phyloP scores from a whole-genome alignment of 2,888 invertebrate genomes.

The Rambutsinella grinnellia region DNA sequence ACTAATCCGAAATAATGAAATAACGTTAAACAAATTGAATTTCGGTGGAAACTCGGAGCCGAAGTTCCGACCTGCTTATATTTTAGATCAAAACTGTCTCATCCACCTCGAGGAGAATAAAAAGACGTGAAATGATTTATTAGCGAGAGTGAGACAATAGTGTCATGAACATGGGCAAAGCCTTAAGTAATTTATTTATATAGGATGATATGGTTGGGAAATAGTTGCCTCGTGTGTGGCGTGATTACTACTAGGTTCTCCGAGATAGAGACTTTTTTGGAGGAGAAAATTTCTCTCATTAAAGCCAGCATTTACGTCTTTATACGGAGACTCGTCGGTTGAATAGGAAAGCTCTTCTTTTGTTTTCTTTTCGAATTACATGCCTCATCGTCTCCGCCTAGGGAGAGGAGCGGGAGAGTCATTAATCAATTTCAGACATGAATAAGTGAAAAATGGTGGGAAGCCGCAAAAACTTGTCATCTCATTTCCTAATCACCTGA shows the following conservation, averaged over 20 bases:
- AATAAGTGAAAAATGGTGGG: neutral
- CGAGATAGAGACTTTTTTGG: too few relatives aligned
- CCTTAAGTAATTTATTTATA: too few relatives aligned
- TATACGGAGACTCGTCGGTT: neutral
- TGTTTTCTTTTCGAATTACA: neutral
- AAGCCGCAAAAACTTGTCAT: neutral
- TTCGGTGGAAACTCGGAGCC: too few relatives aligned
- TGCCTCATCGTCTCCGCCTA: neutral
- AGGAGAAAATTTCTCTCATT: neutral
- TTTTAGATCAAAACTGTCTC: neutral
- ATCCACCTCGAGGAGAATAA: neutral
- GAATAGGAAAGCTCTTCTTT: neutral
- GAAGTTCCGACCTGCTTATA: neutral
- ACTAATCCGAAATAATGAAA: too few relatives aligned
- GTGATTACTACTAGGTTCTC: neutral
- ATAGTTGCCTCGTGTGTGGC: too few relatives aligned
- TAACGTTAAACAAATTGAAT: neutral
- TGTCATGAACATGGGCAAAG: too few relatives aligned
- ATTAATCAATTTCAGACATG: conserved; percentile 15
- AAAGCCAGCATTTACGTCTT: neutral
- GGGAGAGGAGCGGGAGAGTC: neutral
- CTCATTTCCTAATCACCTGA: neutral
- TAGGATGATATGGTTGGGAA: too few relatives aligned
- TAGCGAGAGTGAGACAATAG: neutral
- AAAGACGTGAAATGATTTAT: neutral